Evolutionary conservation across 2,113 vertebrate genomes (phyloP), one percentile per base, ranked within the genome.

Genomic region (Mugil cephalus): DNA sequence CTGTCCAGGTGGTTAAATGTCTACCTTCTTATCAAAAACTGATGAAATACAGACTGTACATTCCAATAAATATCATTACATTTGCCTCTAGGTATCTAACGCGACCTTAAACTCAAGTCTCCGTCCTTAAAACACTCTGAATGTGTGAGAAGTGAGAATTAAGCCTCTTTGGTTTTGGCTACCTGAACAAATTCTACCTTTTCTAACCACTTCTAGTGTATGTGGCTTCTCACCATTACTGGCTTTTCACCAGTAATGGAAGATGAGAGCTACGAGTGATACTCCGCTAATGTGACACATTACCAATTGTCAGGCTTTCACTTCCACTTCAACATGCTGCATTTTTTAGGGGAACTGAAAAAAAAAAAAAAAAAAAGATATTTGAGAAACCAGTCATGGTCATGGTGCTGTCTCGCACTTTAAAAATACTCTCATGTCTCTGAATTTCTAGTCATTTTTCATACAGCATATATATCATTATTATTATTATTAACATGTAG

Each of bases 181-280:
- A 10, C 18, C 24, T 62, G 10, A 58, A 40, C 36, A 42, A 30
- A 34, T 38, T 24, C 19, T 55, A 1, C 17, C 36, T 46, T 63
- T 62, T 10, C 59, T 52, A 13, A 17, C 9, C 4, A 7, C 10
- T 18, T 59, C 13, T 17, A 39, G 18, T 53, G 15, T 13, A 36
- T 64, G 52, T 36, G 12, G 34, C 35, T 21, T 78, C 10, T 65
- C n/a, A n/a, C n/a, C n/a, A n/a, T n/a, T n/a, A n/a, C 17, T 19
- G 24, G 40, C 36, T 72, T 48, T 8, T 21, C 36, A 42, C 9
- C 61, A 45, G 30, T 79, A 73, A 79, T 81, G 64, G 75, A 56
- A 65, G 50, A 65, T 35, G 52, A 81, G 74, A 66, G 64, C 60
- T 40, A 18, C 21, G 45, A 83, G 19, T 74, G 73, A 58, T 46